These are phyloP conservation scores for Engystomops pustulosus DNA, from an alignment of 2,113 vertebrate species.

Conservation along the genomic window DNA sequence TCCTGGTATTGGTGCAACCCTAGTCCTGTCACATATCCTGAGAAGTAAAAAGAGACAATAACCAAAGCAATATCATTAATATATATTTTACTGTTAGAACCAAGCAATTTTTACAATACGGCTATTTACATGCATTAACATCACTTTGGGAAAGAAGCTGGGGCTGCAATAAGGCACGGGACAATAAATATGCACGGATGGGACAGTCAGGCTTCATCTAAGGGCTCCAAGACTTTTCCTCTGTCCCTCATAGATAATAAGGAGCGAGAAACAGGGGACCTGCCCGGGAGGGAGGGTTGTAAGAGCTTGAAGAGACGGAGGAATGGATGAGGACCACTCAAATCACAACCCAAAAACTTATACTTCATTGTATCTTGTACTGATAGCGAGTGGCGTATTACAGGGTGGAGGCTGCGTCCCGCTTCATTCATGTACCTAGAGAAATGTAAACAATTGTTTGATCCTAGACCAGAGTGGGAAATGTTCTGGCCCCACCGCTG, in stretches of 20 bases:
- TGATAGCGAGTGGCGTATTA: background rate
- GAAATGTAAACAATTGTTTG: slow-evolving; percentile 60
- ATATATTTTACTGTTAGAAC: slow-evolving; percentile 56
- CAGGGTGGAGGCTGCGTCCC: slow-evolving; percentile 23
- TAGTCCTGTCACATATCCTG: background rate
- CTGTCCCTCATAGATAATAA: background rate
- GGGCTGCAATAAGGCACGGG: slow-evolving; percentile 54
- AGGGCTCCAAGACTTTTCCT: background rate
- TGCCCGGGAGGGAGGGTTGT: slow-evolving; percentile 29
- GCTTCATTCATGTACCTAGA: slow-evolving; percentile 53
- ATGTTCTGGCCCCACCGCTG: slow-evolving; percentile 32
- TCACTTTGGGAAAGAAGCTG: slow-evolving; percentile 14
- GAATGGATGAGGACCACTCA: background rate
- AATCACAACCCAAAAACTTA: slow-evolving; percentile 14
- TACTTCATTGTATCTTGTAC: slow-evolving; percentile 38
- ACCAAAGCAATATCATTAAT: slow-evolving; percentile 27
- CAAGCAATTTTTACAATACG: slow-evolving; percentile 36
- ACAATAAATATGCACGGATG: slow-evolving; percentile 55
- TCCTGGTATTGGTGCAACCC: too few species aligned
- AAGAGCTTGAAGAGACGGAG: background rate
- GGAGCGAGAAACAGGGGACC: slow-evolving; percentile 40
- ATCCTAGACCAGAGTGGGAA: slow-evolving; percentile 46
- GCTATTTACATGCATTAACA: slow-evolving; percentile 59
- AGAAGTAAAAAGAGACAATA: background rate
- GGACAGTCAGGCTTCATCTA: slow-evolving; percentile 9